Evolutionary conservation across 2,888 invertebrate species (phyloP).

Genomic region (Ectropis crepuscularia): DNA sequence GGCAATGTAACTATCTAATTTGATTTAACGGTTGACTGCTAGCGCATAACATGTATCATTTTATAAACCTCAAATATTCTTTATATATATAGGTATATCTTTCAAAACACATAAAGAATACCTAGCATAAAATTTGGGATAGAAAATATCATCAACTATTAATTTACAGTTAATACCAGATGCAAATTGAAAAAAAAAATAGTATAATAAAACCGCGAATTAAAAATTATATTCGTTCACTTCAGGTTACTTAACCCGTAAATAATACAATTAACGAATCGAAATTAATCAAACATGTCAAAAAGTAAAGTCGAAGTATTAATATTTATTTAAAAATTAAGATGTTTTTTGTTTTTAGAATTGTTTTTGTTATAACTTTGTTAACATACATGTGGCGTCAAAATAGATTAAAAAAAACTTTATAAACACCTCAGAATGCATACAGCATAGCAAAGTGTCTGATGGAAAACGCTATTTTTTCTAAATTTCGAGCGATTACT

Average conservation of each 20-base stretch:
- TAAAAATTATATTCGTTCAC: no score
- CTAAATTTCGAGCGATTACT: constrained; percentile 25
- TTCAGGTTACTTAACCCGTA: no score
- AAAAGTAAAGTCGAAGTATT: no score
- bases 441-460: constrained; percentile 4
- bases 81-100: background rate
- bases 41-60: background rate
- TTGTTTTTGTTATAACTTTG: background rate
- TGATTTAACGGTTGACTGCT: constrained; percentile 1
- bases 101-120: background rate
- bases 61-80: background rate
- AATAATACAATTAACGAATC: no score
- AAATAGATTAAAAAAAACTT: background rate
- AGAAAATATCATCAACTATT: no score
- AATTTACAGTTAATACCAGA: no score
- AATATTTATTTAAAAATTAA: no score
- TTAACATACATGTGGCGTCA: background rate
- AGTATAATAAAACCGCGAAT: no score
- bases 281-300: no score
- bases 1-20: constrained; percentile 6
- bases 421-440: background rate
- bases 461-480: constrained; percentile 12
- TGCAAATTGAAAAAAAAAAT: no score
- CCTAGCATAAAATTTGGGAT: no score
- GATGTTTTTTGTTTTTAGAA: background rate